Evolutionary conservation across 2,113 vertebrate genomes (phyloP), one percentile per base, ranked within the genome.

Genomic region (Pygoscelis antarcticus): DNA sequence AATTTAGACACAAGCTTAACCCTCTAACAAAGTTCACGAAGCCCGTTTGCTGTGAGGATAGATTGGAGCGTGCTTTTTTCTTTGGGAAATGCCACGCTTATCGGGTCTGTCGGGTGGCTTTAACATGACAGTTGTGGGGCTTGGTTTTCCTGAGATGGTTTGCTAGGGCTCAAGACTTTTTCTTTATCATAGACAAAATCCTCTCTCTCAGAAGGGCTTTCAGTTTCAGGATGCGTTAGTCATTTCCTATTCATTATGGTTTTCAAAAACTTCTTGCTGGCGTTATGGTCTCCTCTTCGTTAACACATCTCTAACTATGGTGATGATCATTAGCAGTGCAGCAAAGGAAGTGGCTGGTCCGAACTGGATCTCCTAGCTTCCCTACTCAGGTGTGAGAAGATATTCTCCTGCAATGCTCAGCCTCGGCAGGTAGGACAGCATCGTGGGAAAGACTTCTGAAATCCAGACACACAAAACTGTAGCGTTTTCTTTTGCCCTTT

Each of bases 61-160:
- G 23, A 20, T 32, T 27, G 3, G 3, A 68, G 84, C 16, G 3
- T 23, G 36, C 11, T 29, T 51, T 64, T 78, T 47, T 1, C 17
- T 57, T 76, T 72, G 52, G 85, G 82, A 65, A 84, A 15, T 11
- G 26, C 38, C n/a, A 3, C 23, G 5, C 1, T 0, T 21, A 22
- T 16, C 46, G 8, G 40, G 21, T 64, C 2, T 2, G 25, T 38
- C 76, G 72, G 32, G 11, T 51, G 71, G 11, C 25, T 68, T 79
- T 36, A 16, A 11, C 1, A 0, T 1, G 18, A 79, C 38, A 12
- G 0, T 25, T 23, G 0, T 10, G 34, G 27, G 47, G 16, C 29
- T 79, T 60, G 38, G 1, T 21, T 79, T 71, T 74, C 22, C 46
- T 52, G 12, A 27, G 44, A 1, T 10, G 13, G 6, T 57, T 85